These are phyloP conservation scores for Lipophrys pholis DNA, from an alignment of 2,113 vertebrate species.

Conservation along the genomic window DNA sequence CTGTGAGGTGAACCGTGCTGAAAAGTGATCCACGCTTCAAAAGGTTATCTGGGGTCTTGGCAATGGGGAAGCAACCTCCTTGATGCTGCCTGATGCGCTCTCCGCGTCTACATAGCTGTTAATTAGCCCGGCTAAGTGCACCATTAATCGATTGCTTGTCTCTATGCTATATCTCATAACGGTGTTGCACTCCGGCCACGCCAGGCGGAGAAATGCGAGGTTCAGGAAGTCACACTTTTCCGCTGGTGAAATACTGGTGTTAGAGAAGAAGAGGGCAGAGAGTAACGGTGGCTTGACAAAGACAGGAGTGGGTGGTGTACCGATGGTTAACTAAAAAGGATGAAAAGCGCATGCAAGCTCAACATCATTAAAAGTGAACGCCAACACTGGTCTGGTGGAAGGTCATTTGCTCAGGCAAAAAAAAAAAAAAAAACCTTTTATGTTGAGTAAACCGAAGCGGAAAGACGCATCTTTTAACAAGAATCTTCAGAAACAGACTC, in stretches of 20 bases:
- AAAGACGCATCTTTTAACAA: not conserved
- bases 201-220: constrained; percentile 73
- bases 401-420: constrained; percentile 1
- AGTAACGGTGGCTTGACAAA: constrained; percentile 33
- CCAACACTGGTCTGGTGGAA: constrained; percentile 13
- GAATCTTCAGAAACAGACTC: not conserved
- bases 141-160: constrained; percentile 85
- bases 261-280: constrained; percentile 18
- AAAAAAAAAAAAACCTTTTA: not conserved
- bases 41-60: constrained; percentile 67
- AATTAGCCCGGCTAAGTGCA: constrained; percentile 84
- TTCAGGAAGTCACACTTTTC: constrained; percentile 67
- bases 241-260: constrained; percentile 48
- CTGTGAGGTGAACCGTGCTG: constrained; percentile 49
- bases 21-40: constrained; percentile 63
- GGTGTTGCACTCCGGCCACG: constrained; percentile 57
- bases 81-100: constrained; percentile 65
- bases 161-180: constrained; percentile 80
- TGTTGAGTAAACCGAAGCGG: constrained; percentile 1
- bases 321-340: constrained; percentile 8
- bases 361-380: not conserved
- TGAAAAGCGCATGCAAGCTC: constrained; percentile 16
- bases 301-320: constrained; percentile 20
- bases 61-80: constrained; percentile 59
- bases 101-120: constrained; percentile 76